A percentile compares a stretch with the other conserved stretches of the same genome.
These are phyloP conservation scores for Pimephales promelas DNA, from an alignment of 2,113 vertebrate species.

Conservation along the genomic window DNA sequence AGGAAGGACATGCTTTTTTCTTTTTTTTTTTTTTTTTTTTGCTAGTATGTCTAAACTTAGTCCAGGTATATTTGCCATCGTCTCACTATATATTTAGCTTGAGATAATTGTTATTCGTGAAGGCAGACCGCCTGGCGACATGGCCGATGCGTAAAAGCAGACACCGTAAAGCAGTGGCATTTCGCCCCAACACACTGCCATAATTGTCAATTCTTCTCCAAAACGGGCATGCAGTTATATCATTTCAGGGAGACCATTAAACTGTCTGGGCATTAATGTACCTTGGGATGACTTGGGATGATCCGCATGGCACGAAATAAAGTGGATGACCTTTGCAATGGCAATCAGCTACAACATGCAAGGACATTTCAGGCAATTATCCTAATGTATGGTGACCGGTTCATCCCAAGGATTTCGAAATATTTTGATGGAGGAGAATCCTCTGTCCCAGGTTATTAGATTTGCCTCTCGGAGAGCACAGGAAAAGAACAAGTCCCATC, in stretches of 20 bases:
- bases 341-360: conserved; percentile 62
- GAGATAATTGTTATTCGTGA: conserved; percentile 19
- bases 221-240: conserved; percentile 49
- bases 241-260: conserved; percentile 62
- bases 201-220: conserved; percentile 70
- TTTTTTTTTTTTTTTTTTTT: neutral
- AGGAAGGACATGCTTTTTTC: neutral
- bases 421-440: conserved; percentile 41
- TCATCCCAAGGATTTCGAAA: conserved; percentile 35
- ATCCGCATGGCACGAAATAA: conserved; percentile 45
- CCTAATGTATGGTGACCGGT: conserved; percentile 46
- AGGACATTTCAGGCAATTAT: conserved; percentile 49
- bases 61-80: neutral
- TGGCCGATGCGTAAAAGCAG: conserved; percentile 29
- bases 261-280: conserved; percentile 53
- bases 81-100: conserved; percentile 20
- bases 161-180: conserved; percentile 53
- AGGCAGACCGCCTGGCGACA: neutral
- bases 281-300: conserved; percentile 18
- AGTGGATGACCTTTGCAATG: conserved; percentile 69
- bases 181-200: conserved; percentile 52
- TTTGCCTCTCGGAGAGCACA: conserved; percentile 38
- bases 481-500: conserved; percentile 40
- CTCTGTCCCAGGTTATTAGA: conserved; percentile 51
- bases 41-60: neutral